Percentiles rank a stretch among this genome's conserved stretches.
Conservation (phyloP, 2,888 invertebrate species). For the Ptilodon capucinus region DNA sequence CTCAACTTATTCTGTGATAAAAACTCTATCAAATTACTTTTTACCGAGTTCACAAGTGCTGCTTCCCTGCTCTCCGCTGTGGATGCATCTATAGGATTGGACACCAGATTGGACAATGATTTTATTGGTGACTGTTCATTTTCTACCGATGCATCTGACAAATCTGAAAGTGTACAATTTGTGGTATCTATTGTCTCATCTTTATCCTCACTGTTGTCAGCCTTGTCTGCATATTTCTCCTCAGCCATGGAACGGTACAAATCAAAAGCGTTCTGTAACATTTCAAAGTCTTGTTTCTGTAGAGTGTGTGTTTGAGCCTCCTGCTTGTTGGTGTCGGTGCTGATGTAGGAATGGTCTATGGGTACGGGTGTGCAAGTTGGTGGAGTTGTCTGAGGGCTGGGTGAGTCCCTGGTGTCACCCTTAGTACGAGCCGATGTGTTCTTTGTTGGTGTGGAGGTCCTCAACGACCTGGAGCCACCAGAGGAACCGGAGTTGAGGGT, state of each 20-base stretch:
- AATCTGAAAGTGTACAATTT: slow-evolving; percentile 61
- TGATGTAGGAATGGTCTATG: slow-evolving; percentile 41
- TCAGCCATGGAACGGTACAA: slow-evolving; percentile 70
- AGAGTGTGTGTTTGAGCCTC: slow-evolving; percentile 47
- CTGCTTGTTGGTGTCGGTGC: slow-evolving; percentile 47
- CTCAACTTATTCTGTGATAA: slow-evolving; percentile 63
- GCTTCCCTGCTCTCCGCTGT: slow-evolving; percentile 54
- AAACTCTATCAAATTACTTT: slow-evolving; percentile 73
- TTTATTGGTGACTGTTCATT: slow-evolving; percentile 83
- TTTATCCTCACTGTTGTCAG: slow-evolving; percentile 50
- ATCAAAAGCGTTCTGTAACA: slow-evolving; percentile 74
- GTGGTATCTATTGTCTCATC: slow-evolving; percentile 58
- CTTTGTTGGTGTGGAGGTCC: slow-evolving; percentile 65
- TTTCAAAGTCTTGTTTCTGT: slow-evolving; percentile 71
- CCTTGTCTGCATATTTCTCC: slow-evolving; percentile 58
- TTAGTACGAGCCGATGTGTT: slow-evolving; percentile 51
- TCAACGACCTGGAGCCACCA: slow-evolving; percentile 65
- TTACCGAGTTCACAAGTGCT: slow-evolving; percentile 61
- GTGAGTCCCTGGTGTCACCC: slow-evolving; percentile 56
- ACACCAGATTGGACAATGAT: slow-evolving; percentile 84
- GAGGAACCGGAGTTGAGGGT: slow-evolving; percentile 87
- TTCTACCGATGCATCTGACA: slow-evolving; percentile 59
- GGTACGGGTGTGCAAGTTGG: slow-evolving; percentile 51
- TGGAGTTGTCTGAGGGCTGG: slow-evolving; percentile 55
- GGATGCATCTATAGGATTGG: slow-evolving; percentile 74